A percentile compares a stretch with the other conserved stretches of the same genome.
phyloP scores from a whole-genome alignment of 2,888 invertebrate species.

The Hirtodrosophila histrioides region DNA sequence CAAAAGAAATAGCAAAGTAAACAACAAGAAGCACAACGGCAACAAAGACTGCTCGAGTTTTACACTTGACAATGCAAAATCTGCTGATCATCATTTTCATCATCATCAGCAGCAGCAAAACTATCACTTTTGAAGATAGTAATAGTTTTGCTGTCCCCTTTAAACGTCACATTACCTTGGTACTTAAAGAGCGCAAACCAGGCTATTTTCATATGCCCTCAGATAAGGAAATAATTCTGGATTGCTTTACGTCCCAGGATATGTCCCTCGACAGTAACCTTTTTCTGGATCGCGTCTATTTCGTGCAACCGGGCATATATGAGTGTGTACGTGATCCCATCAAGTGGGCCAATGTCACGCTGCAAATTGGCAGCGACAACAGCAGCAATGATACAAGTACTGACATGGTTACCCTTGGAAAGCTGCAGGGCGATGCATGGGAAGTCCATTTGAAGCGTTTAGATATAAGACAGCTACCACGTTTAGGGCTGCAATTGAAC shows the following conservation, averaged over 20 bases:
- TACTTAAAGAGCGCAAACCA: constrained; percentile 24
- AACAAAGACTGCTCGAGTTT: constrained; percentile 18
- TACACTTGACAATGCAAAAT: constrained; percentile 68
- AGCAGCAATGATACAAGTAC: constrained; percentile 11
- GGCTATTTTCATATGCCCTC: constrained; percentile 42
- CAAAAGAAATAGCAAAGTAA: constrained; percentile 40
- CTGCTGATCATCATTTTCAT: constrained; percentile 61
- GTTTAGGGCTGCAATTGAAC: constrained; percentile 35
- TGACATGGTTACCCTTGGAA: constrained; percentile 62
- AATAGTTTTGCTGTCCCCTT: no score
- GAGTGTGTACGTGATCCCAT: constrained; percentile 40
- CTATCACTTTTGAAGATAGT: no score
- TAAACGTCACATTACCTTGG: constrained; percentile 50
- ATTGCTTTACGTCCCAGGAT: constrained; percentile 61
- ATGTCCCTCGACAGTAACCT: constrained; percentile 34
- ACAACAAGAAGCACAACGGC: constrained; percentile 18
- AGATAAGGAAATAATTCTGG: constrained; percentile 61
- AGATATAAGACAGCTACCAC: constrained; percentile 24
- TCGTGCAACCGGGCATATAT: constrained; percentile 77
- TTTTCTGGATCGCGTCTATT: constrained; percentile 51
- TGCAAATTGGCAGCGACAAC: constrained; percentile 67
- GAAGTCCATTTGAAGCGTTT: constrained; percentile 35
- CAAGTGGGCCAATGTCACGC: constrained; percentile 79
- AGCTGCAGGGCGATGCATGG: constrained; percentile 6
- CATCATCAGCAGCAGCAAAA: constrained; percentile 39